Evolutionary conservation across 2,888 invertebrate genomes (phyloP).

Genomic region (Hirtodrosophila duncani): DNA sequence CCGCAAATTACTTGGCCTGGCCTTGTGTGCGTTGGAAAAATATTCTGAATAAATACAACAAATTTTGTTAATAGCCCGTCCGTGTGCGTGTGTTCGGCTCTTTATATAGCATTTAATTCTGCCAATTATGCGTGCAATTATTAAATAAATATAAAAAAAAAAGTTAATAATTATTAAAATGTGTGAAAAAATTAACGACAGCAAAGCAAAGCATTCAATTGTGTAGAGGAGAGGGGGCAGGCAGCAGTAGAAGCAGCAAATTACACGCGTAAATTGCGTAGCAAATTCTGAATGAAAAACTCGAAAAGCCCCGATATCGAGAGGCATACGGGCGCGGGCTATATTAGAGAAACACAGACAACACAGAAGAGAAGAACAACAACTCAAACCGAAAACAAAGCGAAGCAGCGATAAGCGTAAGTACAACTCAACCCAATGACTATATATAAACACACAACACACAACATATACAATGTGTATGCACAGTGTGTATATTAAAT

Average conservation of each 20-base stretch:
- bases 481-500: no score
- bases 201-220: constrained; percentile 13
- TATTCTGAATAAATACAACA: constrained; percentile 1
- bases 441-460: constrained; percentile 1
- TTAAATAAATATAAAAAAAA: constrained; percentile 41
- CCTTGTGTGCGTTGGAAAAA: constrained; percentile 23
- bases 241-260: constrained; percentile 38
- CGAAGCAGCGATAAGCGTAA: constrained; percentile 58
- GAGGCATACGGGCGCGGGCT: constrained; percentile 42
- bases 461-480: no score
- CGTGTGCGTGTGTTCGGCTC: constrained; percentile 5
- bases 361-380: constrained; percentile 4
- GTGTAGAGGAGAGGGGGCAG: constrained; percentile 3
- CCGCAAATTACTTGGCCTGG: no score
- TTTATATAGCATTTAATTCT: constrained; percentile 50
- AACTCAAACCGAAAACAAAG: constrained; percentile 6
- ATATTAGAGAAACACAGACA: constrained; percentile 13
- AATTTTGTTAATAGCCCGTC: background rate
- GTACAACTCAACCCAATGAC: constrained; percentile 44
- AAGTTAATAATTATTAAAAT: constrained; percentile 32
- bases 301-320: no score
- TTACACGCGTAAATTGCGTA: constrained; percentile 68
- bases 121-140: constrained; percentile 64
- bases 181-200: constrained; percentile 54
- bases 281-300: constrained; percentile 64